These are phyloP conservation scores for Enteromius thamalakanensis DNA, from an alignment of 2,797 vertebrate species.

Conservation along the genomic window DNA sequence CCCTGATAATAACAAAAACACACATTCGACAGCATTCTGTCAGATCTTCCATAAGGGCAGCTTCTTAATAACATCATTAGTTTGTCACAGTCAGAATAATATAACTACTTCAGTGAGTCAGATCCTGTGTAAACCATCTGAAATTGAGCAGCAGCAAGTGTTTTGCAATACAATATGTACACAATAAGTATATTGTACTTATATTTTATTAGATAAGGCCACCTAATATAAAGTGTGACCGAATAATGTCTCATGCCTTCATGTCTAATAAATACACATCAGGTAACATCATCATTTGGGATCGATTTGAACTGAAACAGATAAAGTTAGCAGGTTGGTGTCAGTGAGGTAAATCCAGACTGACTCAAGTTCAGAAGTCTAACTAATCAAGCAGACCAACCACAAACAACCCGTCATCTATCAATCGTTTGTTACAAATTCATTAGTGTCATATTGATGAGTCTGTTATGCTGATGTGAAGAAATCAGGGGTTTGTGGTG, in stretches of 20 bases:
- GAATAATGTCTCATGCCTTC: background rate
- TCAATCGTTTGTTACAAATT: conserved; percentile 45
- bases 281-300: conserved; percentile 1
- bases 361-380: conserved; percentile 42
- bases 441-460: conserved; percentile 51
- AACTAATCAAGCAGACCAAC: conserved; percentile 38
- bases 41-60: conserved; percentile 37
- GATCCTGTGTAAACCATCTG: conserved; percentile 28
- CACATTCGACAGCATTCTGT: conserved; percentile 27
- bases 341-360: conserved; percentile 34
- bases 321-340: conserved; percentile 27
- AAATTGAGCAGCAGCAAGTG: background rate
- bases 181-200: too few relatives aligned
- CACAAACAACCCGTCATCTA: conserved; percentile 38
- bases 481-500: conserved; percentile 41
- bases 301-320: background rate
- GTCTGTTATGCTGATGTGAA: conserved; percentile 52
- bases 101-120: conserved; percentile 14
- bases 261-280: background rate
- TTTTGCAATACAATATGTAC: too few relatives aligned
- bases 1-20: conserved; percentile 23
- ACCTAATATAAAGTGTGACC: too few relatives aligned
- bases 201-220: too few relatives aligned
- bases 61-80: conserved; percentile 46
- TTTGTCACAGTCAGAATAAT: conserved; percentile 45